A percentile compares a stretch with the other conserved stretches of the same genome.
Conservation (phyloP, 2,888 invertebrate genomes). For the Unio pictorum region DNA sequence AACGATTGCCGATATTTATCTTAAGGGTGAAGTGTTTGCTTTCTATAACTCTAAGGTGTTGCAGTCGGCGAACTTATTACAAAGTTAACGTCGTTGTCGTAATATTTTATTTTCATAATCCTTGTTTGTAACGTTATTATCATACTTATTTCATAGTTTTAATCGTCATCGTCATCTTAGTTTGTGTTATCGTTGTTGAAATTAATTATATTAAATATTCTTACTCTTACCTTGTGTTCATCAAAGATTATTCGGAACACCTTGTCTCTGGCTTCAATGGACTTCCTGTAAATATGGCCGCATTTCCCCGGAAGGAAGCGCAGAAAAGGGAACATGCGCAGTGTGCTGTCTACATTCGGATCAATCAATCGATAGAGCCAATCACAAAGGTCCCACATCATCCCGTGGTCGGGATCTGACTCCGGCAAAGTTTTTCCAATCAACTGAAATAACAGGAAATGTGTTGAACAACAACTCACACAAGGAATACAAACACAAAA, state of each 20-base stretch:
- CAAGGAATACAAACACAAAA: too few species aligned
- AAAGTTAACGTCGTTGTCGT: too few species aligned
- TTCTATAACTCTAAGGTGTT: too few species aligned
- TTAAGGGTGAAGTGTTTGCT: too few species aligned
- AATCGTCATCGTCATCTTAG: too few species aligned
- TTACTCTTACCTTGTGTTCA: conserved; percentile 24
- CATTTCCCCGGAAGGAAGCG: conserved; percentile 27
- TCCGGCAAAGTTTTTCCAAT: conserved; percentile 22
- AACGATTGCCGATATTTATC: too few species aligned
- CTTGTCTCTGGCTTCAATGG: conserved; percentile 27
- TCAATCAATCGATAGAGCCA: conserved; percentile 24
- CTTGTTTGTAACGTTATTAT: too few species aligned
- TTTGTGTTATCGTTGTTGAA: too few species aligned
- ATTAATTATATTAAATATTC: too few species aligned
- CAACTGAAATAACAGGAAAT: conserved; percentile 19
- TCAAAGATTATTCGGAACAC: conserved; percentile 29
- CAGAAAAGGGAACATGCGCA: conserved; percentile 31
- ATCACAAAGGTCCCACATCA: conserved; percentile 34
- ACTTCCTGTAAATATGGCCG: conserved; percentile 28
- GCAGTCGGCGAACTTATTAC: too few species aligned
- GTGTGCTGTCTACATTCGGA: conserved; percentile 26
- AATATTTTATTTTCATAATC: too few species aligned
- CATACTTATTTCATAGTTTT: too few species aligned
- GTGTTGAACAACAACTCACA: neutral
- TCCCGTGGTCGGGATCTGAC: conserved; percentile 22